phyloP scores from a whole-genome alignment of 2,113 vertebrate species.

The Poecilia latipinna region DNA sequence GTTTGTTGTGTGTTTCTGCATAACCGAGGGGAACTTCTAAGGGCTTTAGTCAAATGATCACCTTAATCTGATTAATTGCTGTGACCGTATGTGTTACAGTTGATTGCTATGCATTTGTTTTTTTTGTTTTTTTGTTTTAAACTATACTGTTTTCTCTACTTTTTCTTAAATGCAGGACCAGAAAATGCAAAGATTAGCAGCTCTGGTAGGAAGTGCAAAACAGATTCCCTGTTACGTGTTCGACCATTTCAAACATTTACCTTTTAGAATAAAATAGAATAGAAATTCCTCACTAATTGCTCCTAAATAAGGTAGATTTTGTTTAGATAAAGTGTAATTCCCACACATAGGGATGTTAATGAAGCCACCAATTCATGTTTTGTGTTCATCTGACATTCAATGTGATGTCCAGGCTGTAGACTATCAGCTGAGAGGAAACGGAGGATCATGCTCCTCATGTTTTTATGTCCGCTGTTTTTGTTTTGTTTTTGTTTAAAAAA shows the following conservation, averaged over 20 bases:
- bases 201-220: not conserved
- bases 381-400: conserved; percentile 3
- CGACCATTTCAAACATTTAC: conserved; percentile 4
- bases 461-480: conserved; percentile 33
- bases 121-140: conserved; percentile 27
- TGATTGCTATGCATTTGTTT: conserved; percentile 70
- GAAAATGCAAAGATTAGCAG: conserved; percentile 33
- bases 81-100: conserved; percentile 22
- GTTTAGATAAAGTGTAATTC: not conserved
- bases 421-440: conserved; percentile 11
- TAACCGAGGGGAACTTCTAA: conserved; percentile 42
- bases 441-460: conserved; percentile 33
- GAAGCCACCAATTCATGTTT: conserved; percentile 16
- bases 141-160: conserved; percentile 10
- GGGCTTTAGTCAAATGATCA: conserved; percentile 59
- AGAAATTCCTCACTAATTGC: not conserved
- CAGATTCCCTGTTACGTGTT: not conserved
- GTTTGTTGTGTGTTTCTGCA: not conserved
- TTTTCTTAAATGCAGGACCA: conserved; percentile 12
- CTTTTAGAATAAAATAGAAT: not conserved
- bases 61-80: conserved; percentile 49
- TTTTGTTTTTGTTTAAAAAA: conserved; percentile 2
- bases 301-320: conserved; percentile 7
- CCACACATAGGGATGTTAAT: not conserved
- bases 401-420: conserved; percentile 1